Base-by-base conservation (phyloP, 1,140 invertebrate genomes). In the Pogonognathellus flavescens region DNA sequence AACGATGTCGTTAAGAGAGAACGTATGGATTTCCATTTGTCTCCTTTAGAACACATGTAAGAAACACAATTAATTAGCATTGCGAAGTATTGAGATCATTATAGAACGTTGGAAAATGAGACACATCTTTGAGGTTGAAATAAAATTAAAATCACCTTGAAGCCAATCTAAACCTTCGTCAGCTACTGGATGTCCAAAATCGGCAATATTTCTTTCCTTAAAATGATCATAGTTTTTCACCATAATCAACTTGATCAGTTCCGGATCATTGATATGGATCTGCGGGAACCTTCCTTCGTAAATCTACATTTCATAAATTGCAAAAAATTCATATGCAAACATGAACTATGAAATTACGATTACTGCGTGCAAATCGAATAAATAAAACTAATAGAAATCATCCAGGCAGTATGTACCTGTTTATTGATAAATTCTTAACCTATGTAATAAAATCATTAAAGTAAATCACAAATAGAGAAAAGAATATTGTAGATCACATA, bases 21-120 rank as follows among this genome's bases (percentile, higher is more conserved):
- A 11, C 93, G 88, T 5, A 92, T 90, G 18, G 91, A 89, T 85
- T 92, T 92, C 93, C 93, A 93, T 52, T 90, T 85, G 10, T 89
- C 87, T 81, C 90, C 91, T 84, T 50, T 16, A n/a, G 11, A 5
- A 76, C 6, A 41, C 6, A 3, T 41, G 31, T 3, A 3, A 41
- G 2, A 41, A 3, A 41, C 31, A 41, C n/a, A 41, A 41, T 41
- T 41, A 41, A 41, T 41, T 3, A 41, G n/a, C n/a, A 41, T 41
- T 41, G 31, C 2, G 6, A 41, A 41, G 6, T 41, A 41, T 6
- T 41, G 31, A 41, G 31, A 41, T 41, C 31, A n/a, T n/a, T n/a
- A n/a, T n/a, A n/a, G n/a, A n/a, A n/a, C n/a, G n/a, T n/a, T n/a
- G n/a, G n/a, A n/a, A n/a, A n/a, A n/a, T n/a, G n/a, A n/a, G n/a